Evolutionary conservation across 2,113 vertebrate genomes (phyloP).

Genomic region (Proteles cristata): DNA sequence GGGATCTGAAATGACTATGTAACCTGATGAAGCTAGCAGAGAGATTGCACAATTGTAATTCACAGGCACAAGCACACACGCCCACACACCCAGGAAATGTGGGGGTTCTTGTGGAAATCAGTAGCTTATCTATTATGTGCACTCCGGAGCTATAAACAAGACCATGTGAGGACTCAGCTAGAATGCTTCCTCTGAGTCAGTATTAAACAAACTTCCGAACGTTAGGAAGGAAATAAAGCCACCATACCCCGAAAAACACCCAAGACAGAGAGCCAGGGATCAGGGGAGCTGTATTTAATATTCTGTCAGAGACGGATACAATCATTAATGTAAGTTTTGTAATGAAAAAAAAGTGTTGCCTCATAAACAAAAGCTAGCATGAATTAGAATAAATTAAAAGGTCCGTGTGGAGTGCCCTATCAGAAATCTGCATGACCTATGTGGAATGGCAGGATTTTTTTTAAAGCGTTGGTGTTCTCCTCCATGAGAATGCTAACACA

Average conservation of each 20-base stretch:
- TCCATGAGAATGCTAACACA: conserved; percentile 29
- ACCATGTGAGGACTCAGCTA: conserved; percentile 78
- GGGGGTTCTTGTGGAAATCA: conserved; percentile 75
- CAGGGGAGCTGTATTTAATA: not conserved
- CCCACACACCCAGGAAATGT: conserved; percentile 81
- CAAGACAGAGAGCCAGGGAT: conserved; percentile 21
- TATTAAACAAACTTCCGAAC: conserved; percentile 78
- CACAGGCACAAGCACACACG: conserved; percentile 56
- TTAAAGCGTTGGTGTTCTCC: not conserved
- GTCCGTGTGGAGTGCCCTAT: not conserved
- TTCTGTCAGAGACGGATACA: not conserved
- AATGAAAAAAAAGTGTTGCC: not conserved
- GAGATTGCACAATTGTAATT: conserved; percentile 71
- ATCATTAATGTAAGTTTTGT: conserved; percentile 47
- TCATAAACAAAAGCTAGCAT: not conserved
- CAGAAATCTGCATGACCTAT: not conserved
- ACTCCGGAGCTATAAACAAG: conserved; percentile 78
- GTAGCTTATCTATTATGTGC: conserved; percentile 79
- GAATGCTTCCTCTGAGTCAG: conserved; percentile 82
- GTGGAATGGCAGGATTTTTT: not conserved
- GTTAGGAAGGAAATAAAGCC: conserved; percentile 72
- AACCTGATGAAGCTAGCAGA: conserved; percentile 38
- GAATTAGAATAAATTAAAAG: not conserved
- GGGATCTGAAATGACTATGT: conserved; percentile 58
- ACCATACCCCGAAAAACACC: conserved; percentile 48